These are phyloP conservation scores for Rhadinocentrus ornatus DNA, from an alignment of 2,797 vertebrate species.

Conservation along the genomic window DNA sequence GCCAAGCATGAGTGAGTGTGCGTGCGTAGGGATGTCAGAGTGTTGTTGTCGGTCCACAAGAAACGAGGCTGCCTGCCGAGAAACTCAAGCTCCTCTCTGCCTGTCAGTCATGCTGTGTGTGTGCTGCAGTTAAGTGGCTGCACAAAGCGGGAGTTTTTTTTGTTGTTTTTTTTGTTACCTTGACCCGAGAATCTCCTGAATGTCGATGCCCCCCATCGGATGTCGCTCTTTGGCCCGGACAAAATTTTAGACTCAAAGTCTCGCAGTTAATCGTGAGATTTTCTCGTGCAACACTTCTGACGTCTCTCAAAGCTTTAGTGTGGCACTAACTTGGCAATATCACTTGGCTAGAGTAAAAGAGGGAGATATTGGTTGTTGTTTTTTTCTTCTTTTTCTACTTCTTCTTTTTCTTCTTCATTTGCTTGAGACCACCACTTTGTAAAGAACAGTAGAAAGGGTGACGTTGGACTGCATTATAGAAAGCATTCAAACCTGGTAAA, in stretches of 20 bases:
- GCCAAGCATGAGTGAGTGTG: slow-evolving; percentile 53
- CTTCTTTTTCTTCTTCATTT: neutral
- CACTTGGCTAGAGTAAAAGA: neutral
- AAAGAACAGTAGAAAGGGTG: neutral
- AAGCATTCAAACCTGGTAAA: neutral
- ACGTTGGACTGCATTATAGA: neutral
- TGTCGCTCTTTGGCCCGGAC: slow-evolving; percentile 75
- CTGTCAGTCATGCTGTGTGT: slow-evolving; percentile 23
- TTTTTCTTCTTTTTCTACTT: neutral
- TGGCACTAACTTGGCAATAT: slow-evolving; percentile 19
- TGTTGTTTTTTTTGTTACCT: slow-evolving; percentile 68
- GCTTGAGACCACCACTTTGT: neutral
- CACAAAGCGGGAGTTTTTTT: neutral
- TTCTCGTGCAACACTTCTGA: slow-evolving; percentile 67
- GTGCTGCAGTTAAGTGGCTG: slow-evolving; percentile 4
- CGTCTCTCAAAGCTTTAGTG: slow-evolving; percentile 62
- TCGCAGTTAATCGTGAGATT: slow-evolving; percentile 83
- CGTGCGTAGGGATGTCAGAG: slow-evolving; percentile 42
- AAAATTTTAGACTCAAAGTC: slow-evolving; percentile 69
- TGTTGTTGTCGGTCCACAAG: slow-evolving; percentile 31
- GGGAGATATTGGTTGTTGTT: too few species aligned
- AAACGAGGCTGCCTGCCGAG: slow-evolving; percentile 25
- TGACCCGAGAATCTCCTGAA: slow-evolving; percentile 57
- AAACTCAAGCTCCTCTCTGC: slow-evolving; percentile 43
- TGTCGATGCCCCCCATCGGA: slow-evolving; percentile 63